Base-by-base conservation (phyloP, 2,888 invertebrate genomes). In the Gortyna flavago region DNA sequence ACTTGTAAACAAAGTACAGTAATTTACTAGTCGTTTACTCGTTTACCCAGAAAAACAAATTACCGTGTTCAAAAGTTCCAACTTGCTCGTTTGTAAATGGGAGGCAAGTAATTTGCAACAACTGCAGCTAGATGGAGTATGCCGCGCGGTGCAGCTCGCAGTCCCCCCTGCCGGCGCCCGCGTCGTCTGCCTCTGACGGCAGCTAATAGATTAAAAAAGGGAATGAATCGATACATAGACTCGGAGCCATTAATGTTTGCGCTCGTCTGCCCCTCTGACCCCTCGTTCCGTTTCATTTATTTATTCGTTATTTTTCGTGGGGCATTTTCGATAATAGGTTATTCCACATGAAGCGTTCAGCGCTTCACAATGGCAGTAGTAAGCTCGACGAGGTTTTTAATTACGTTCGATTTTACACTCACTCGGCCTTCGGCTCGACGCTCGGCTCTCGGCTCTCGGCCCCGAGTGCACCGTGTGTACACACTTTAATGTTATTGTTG, bases 171-270 rank as follows among this genome's bases (percentile, higher is more conserved):
- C 75, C 70, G 77, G 71, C 66, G 54, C 35, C 67, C 44, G 75
- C 91, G 92, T 90, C 94, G 91, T 89, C 92, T 93, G 94, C 89
- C 74, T 41, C 76, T 88, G 94, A 92, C 92, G 88, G 91, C 89
- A 82, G 81, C 81, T 90, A 89, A 92, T 91, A 91, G 90, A n/a
- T n/a, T n/a, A n/a, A 91, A 92, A 92, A 93, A 89, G 85, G 84
- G 86, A 88, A 87, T 83, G 87, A 90, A 90, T 91, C 91, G 90
- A 91, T 92, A 88, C 88, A 88, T 82, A 82, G 81, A 83, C 79
- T 77, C 72, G 73, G 74, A 72, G 80, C 87, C 88, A 90, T 90
- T 87, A 87, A 86, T 84, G 86, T 81, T 87, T 81, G 87, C 79
- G 74, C 77, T 81, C 87, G 83, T 79, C 82, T 85, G 75, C 72